phyloP scores from a whole-genome alignment of 2,888 invertebrate genomes.

The Drosophila kanekoi region DNA sequence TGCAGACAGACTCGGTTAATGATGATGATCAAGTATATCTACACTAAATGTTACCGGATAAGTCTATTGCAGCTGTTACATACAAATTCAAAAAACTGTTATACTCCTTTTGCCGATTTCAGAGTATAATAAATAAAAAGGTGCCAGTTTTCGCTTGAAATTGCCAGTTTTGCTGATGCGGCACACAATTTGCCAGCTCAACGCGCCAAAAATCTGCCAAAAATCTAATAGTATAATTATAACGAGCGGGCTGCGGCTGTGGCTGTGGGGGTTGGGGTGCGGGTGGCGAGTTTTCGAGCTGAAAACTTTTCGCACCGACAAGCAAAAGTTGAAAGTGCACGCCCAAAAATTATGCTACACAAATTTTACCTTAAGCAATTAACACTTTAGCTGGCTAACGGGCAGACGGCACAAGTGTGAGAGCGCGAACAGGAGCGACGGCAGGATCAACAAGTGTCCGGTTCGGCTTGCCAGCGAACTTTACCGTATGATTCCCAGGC shows the following conservation, averaged over 20 bases:
- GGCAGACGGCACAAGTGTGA: conserved; percentile 1
- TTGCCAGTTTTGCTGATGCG: conserved; percentile 35
- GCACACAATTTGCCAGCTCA: conserved; percentile 56
- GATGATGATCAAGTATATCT: too few relatives aligned
- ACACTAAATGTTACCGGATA: too few relatives aligned
- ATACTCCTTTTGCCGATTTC: too few relatives aligned
- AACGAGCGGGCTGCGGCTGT: conserved; percentile 5
- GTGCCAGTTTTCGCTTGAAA: background rate
- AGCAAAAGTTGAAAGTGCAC: conserved; percentile 41
- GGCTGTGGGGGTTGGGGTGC: background rate
- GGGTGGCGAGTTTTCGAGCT: background rate
- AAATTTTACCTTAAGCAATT: conserved; percentile 62
- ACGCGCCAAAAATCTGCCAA: conserved; percentile 45
- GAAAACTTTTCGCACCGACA: conserved; percentile 26
- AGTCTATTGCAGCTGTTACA: too few relatives aligned
- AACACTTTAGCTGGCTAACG: conserved; percentile 50
- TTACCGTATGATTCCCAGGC: conserved; percentile 32
- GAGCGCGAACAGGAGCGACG: background rate
- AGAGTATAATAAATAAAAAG: background rate
- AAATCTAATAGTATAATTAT: conserved; percentile 54
- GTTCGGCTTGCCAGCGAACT: conserved; percentile 47
- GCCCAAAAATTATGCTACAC: conserved; percentile 49
- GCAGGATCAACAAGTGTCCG: conserved; percentile 58
- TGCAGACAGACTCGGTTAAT: too few relatives aligned
- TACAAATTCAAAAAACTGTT: too few relatives aligned